A percentile compares a stretch with the other conserved stretches of the same genome.
These are phyloP conservation scores for Rafetus swinhoei DNA, from an alignment of 2,113 vertebrate genomes.

Conservation along the genomic window DNA sequence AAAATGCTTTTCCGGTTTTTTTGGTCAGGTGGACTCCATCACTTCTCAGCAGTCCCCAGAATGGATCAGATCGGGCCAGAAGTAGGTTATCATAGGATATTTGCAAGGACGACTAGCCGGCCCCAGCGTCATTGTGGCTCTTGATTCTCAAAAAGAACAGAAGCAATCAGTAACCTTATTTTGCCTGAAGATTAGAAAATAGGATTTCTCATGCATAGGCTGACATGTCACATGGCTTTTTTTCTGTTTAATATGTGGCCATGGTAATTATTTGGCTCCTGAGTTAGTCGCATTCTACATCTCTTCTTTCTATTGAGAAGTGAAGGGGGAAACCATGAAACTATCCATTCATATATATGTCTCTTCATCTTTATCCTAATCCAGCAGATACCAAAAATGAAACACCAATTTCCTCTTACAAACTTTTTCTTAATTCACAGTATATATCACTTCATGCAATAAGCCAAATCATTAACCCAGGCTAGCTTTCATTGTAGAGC, in stretches of 20 bases:
- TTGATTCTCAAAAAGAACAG: not conserved
- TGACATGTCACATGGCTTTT: not conserved
- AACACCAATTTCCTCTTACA: not conserved
- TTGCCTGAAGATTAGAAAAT: not conserved
- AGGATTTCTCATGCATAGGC: not conserved
- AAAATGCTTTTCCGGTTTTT: not conserved
- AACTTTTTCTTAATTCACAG: fast-evolving
- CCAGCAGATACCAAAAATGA: not conserved
- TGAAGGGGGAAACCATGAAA: not conserved
- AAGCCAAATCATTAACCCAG: not conserved
- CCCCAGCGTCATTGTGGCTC: not conserved
- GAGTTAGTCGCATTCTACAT: not conserved
- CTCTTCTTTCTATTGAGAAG: not conserved
- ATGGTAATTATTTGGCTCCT: not conserved
- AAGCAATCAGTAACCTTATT: not conserved
- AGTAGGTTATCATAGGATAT: not conserved
- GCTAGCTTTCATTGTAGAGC: not conserved
- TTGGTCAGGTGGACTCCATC: not conserved
- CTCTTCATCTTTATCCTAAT: not conserved
- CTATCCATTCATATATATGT: not conserved
- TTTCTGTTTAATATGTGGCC: not conserved
- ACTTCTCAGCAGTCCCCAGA: not conserved
- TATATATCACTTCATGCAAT: not conserved
- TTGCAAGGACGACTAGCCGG: not conserved
- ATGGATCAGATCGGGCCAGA: not conserved